Evolutionary conservation across 2,113 vertebrate genomes (phyloP).

Genomic region (Morone chrysops): DNA sequence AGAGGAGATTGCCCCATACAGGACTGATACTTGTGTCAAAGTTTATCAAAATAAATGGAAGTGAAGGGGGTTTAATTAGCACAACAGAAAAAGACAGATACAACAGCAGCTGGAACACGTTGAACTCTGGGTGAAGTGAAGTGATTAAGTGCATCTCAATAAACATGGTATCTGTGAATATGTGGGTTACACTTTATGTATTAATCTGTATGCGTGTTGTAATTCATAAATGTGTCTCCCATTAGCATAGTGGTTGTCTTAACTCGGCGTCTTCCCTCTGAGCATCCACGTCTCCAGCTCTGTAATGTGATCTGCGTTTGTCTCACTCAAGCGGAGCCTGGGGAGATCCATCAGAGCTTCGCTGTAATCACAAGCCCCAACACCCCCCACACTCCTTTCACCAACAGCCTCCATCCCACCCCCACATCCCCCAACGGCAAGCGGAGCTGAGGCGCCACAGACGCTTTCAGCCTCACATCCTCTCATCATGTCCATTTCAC

Average conservation of each 20-base stretch:
- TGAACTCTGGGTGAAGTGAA: background rate
- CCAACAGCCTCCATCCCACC: slow-evolving; percentile 1
- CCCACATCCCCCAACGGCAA: slow-evolving; percentile 1
- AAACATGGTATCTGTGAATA: background rate
- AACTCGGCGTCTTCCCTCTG: background rate
- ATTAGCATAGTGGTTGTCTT: background rate
- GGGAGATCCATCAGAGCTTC: slow-evolving; percentile 20
- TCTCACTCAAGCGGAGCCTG: slow-evolving; percentile 47
- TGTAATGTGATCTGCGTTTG: slow-evolving; percentile 64
- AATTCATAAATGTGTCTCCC: background rate
- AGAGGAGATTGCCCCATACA: slow-evolving; percentile 18
- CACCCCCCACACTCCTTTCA: background rate
- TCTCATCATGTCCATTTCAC: slow-evolving; percentile 50
- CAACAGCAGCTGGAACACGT: slow-evolving; percentile 11
- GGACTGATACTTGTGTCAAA: slow-evolving; percentile 21
- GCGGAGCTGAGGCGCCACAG: slow-evolving; percentile 28
- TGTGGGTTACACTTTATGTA: slow-evolving; percentile 2
- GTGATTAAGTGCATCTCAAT: background rate
- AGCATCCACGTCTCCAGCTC: slow-evolving; percentile 27
- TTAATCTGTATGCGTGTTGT: background rate
- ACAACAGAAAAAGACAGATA: background rate
- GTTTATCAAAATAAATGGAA: slow-evolving; percentile 36
- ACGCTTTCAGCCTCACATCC: slow-evolving; percentile 33
- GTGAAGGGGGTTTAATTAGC: slow-evolving; percentile 13
- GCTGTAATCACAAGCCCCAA: slow-evolving; percentile 36